Evolutionary conservation across 64 coral and sea anemone species (phyloP).

Genomic region (Stylophora pistillata): DNA sequence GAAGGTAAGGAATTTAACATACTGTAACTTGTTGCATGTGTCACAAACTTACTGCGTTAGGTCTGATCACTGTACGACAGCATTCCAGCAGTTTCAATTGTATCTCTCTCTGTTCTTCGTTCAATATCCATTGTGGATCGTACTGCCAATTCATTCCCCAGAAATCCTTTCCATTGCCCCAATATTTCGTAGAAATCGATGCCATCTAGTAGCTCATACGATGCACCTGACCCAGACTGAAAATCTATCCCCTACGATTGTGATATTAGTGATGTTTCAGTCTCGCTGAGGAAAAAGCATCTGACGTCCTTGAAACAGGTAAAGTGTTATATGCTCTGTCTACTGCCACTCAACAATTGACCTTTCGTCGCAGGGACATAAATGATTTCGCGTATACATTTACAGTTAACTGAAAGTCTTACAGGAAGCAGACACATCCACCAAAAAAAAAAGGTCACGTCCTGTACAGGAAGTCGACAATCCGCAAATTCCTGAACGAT

Average conservation of each 20-base stretch:
- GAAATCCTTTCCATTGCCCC: conserved; percentile 1
- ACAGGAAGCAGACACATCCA: too few species aligned
- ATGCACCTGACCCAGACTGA: neutral
- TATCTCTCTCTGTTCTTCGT: conserved; percentile 27
- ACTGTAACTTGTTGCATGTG: neutral
- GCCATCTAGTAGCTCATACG: neutral
- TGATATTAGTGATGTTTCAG: neutral
- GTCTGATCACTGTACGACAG: conserved; percentile 18
- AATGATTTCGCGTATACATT: too few species aligned
- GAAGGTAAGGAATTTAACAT: neutral
- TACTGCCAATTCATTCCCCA: conserved; percentile 14
- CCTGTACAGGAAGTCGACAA: too few species aligned
- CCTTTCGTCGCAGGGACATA: too few species aligned
- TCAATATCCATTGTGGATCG: conserved; percentile 20
- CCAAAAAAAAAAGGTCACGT: too few species aligned
- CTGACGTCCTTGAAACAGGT: too few species aligned
- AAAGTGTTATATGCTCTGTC: too few species aligned
- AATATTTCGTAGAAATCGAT: neutral
- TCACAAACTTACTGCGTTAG: conserved; percentile 12
- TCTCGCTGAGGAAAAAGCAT: too few species aligned
- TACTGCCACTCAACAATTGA: too few species aligned
- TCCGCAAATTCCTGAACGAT: too few species aligned
- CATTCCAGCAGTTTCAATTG: neutral
- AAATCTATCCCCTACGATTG: neutral
- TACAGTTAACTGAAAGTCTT: too few species aligned